These are phyloP conservation scores for Trichogramma pretiosum DNA, from an alignment of 1,140 invertebrate species.

Conservation along the genomic window DNA sequence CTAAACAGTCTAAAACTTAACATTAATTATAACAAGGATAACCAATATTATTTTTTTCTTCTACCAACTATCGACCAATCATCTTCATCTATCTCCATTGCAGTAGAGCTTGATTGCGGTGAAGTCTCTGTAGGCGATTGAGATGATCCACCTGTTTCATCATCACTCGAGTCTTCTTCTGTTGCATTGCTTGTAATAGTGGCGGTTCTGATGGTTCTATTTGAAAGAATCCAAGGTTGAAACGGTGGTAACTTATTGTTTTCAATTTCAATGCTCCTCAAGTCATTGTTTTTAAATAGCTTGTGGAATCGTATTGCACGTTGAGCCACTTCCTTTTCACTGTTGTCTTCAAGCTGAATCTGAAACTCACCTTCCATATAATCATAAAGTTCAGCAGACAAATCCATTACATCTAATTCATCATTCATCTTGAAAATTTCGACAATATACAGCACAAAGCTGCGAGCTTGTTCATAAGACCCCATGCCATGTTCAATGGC, in stretches of 20 bases:
- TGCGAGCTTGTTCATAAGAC: slow-evolving; percentile 19
- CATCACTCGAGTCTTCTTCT: too few relatives aligned
- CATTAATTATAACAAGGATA: neutral
- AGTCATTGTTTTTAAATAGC: slow-evolving; percentile 22
- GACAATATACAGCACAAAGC: slow-evolving; percentile 27
- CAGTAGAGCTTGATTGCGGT: neutral
- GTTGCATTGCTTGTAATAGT: too few relatives aligned
- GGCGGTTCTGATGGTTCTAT: neutral
- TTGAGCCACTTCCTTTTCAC: slow-evolving; percentile 28
- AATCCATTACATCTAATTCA: neutral
- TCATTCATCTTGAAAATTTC: slow-evolving; percentile 30
- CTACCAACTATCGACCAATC: slow-evolving; percentile 27
- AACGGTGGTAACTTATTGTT: slow-evolving; percentile 24
- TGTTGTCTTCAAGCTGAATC: slow-evolving; percentile 29
- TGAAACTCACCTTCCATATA: slow-evolving; percentile 31
- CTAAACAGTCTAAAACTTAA: too few relatives aligned
- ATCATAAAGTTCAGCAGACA: slow-evolving; percentile 26
- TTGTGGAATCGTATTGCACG: slow-evolving; percentile 27
- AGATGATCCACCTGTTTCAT: too few relatives aligned
- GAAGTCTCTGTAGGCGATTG: too few relatives aligned
- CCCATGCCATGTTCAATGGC: slow-evolving; percentile 34
- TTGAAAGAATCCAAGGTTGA: slow-evolving; percentile 26
- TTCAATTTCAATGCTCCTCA: slow-evolving; percentile 17
- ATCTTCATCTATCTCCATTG: slow-evolving; percentile 19
- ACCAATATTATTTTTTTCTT: slow-evolving; percentile 27